Conservation (phyloP, 2,113 vertebrate genomes). For the Calypte anna region DNA sequence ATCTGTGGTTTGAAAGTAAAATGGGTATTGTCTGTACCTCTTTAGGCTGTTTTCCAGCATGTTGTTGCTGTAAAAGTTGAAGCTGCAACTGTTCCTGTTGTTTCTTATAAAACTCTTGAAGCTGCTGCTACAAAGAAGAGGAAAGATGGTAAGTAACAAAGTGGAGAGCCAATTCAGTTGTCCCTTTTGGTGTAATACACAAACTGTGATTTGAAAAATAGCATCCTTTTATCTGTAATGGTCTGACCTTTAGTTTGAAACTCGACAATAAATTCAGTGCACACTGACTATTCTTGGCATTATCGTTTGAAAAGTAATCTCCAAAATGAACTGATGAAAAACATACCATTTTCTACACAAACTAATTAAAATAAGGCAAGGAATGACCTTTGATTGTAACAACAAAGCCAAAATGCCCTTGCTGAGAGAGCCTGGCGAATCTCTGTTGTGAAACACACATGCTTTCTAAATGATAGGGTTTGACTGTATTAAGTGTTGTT, state of each 20-base stretch:
- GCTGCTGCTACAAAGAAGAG: constrained; percentile 93
- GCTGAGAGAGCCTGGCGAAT: constrained; percentile 73
- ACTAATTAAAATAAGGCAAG: constrained; percentile 86
- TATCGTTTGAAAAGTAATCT: constrained; percentile 86
- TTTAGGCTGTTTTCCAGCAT: constrained; percentile 98
- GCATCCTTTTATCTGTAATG: constrained; percentile 84
- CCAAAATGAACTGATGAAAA: constrained; percentile 86
- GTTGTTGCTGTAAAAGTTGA: constrained; percentile 98
- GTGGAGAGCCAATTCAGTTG: constrained; percentile 62
- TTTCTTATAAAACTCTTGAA: constrained; percentile 99
- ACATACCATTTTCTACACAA: constrained; percentile 85
- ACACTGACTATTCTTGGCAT: constrained; percentile 82
- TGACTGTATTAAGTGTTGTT: constrained; percentile 47
- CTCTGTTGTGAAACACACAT: constrained; percentile 56
- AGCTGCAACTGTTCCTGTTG: constrained; percentile 99
- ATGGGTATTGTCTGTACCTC: constrained; percentile 89
- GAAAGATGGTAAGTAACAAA: constrained; percentile 74
- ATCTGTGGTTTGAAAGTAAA: constrained; percentile 78
- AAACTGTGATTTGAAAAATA: constrained; percentile 82
- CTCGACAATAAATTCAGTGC: constrained; percentile 81
- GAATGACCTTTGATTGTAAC: constrained; percentile 83
- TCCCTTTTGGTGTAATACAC: constrained; percentile 71
- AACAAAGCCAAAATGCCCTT: constrained; percentile 81
- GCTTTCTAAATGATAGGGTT: constrained; percentile 63
- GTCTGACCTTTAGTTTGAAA: constrained; percentile 85